Conservation (phyloP, 2,888 invertebrate species). For the Torymus tubicola region DNA sequence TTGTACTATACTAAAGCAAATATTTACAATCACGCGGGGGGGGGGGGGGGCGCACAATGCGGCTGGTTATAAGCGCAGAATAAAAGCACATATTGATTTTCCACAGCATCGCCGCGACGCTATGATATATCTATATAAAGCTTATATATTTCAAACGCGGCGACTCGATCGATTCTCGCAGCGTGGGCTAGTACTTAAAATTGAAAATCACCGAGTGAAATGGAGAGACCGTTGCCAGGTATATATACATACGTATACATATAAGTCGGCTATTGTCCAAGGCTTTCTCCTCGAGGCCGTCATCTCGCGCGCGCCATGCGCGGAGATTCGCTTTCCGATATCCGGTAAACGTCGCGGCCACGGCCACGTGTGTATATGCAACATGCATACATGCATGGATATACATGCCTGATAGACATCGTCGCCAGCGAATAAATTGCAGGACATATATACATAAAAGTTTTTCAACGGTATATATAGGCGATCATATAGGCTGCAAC, state of each 20-base stretch:
- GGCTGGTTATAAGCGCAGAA: neutral
- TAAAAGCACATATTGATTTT: conserved; percentile 42
- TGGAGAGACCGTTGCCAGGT: neutral
- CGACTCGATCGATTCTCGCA: conserved; percentile 17
- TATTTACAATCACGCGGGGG: conserved; percentile 29
- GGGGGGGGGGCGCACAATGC: conserved; percentile 13
- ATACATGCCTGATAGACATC: conserved; percentile 8
- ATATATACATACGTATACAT: neutral
- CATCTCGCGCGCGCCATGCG: neutral
- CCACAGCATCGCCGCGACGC: neutral
- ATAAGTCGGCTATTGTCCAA: conserved; percentile 47
- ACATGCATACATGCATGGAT: conserved; percentile 38
- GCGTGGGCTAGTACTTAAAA: conserved; percentile 43
- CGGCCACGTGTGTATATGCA: neutral
- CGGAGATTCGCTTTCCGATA: conserved; percentile 53
- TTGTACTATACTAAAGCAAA: conserved; percentile 31
- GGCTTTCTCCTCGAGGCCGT: neutral
- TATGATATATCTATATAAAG: no score
- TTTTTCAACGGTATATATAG: neutral
- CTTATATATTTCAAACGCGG: neutral
- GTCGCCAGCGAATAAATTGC: conserved; percentile 48
- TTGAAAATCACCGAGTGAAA: conserved; percentile 46
- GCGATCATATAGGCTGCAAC: conserved; percentile 2
- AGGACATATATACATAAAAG: conserved; percentile 1
- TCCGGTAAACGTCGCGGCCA: conserved; percentile 45